Base-by-base conservation (phyloP, 2,113 vertebrate genomes). In the Anarrhichthys ocellatus region DNA sequence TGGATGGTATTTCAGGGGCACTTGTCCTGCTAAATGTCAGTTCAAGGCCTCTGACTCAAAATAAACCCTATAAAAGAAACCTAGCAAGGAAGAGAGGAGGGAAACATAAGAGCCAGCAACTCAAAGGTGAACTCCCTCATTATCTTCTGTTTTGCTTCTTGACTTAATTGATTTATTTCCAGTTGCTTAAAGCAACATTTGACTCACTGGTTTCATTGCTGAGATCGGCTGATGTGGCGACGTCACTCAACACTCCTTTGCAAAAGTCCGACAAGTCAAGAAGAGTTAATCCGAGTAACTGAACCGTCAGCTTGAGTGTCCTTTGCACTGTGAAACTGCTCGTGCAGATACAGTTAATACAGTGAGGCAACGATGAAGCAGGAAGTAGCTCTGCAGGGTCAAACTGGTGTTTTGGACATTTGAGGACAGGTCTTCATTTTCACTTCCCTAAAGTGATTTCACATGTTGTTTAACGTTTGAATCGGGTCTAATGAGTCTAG, bases 21-120 rank as follows among this genome's bases (percentile, higher is more conserved):
- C 63, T 78, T 34, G 34, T 63, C n/a, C 74, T 11, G 42, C 27
- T 82, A 75, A 87, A 89, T 80, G 80, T 89, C 84, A 56, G 63
- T 59, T 83, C 64, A 85, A 71, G 32, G 61, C 65, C 63, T 54
- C 29, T 29, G 56, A 73, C 73, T 62, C 13, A 58, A 62, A 65
- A 58, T 20, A 42, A 83, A 71, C 8, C 20, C 6, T 27, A 9
- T 36, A 48, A 67, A 50, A 48, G 13, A 8, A 5, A 5, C 68
- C 9, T 0, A 36, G 22, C 14, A 24, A 52, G 13, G 34, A 73
- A 8, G 17, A 68, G 36, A 44, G 14, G 18, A 42, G n/a, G 18
- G 6, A 68, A 15, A 17, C 27, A 34, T 4, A 7, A 20, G 27
- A 13, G 20, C 1, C 29, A 34, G 2, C 7, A 1, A 6, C 42